A percentile compares a stretch with the other conserved stretches of the same genome.
These are phyloP conservation scores for Macrochelys suwanniensis DNA, from an alignment of 2,797 vertebrate genomes.

Conservation along the genomic window DNA sequence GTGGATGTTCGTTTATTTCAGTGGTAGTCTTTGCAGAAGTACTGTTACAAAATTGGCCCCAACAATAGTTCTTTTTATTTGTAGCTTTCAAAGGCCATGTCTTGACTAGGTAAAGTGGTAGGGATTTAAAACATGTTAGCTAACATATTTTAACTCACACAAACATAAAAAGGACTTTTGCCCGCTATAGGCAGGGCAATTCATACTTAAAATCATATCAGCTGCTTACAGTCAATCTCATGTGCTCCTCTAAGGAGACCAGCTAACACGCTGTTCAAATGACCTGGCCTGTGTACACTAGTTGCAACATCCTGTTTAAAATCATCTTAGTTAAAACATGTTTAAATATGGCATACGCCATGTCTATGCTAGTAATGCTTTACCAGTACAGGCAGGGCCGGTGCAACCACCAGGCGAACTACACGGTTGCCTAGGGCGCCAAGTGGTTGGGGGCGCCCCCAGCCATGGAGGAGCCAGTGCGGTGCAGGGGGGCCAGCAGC, in stretches of 20 bases:
- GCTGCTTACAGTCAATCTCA: rapidly evolving
- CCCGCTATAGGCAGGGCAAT: not conserved
- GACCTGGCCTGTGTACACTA: not conserved
- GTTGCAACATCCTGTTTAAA: not conserved
- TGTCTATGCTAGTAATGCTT: no score
- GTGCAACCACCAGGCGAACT: no score
- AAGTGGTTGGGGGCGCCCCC: no score
- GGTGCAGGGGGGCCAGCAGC: no score
- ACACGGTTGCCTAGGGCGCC: no score
- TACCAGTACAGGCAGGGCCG: no score
- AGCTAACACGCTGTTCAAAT: not conserved
- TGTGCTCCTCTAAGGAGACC: not conserved
- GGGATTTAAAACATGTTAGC: not conserved
- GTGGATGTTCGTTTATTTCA: not conserved
- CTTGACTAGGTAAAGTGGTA: not conserved
- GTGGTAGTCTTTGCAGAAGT: not conserved
- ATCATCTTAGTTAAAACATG: not conserved
- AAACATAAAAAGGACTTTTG: not conserved
- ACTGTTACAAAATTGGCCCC: not conserved
- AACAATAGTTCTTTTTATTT: not conserved
- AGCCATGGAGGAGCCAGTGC: no score
- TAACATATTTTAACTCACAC: not conserved
- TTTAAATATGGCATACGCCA: no score
- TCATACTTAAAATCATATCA: rapidly evolving
- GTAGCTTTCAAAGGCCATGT: not conserved